Evolutionary conservation across 2,797 vertebrate genomes (phyloP).

Genomic region (Fringilla coelebs): DNA sequence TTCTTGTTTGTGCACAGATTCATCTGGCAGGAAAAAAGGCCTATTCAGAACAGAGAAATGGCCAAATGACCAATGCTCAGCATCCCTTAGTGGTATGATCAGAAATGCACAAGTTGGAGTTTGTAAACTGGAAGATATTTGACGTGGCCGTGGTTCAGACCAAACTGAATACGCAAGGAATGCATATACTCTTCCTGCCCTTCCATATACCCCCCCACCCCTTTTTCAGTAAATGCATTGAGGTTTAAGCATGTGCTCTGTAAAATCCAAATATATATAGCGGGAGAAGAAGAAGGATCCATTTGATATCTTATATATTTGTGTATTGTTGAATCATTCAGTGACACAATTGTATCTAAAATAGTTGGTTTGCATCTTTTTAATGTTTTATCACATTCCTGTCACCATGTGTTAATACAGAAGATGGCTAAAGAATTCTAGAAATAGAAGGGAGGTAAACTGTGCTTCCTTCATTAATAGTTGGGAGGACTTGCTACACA

Average conservation of each 20-base stretch:
- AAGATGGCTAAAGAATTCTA: not conserved
- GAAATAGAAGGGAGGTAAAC: not conserved
- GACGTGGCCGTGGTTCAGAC: not conserved
- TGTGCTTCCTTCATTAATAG: not conserved
- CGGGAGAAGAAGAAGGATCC: not conserved
- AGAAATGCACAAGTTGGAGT: not conserved
- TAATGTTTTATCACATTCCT: not conserved
- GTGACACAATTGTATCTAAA: not conserved
- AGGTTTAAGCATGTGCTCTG: not conserved
- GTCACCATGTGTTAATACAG: not conserved
- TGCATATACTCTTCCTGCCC: not conserved
- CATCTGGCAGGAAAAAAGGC: not conserved
- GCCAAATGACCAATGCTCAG: not conserved
- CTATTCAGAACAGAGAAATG: not conserved
- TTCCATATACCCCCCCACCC: not conserved
- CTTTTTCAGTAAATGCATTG: not conserved
- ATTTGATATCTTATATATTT: not conserved
- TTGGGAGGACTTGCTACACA: not conserved
- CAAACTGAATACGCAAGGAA: not conserved
- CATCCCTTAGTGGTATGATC: not conserved
- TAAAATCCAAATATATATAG: not conserved
- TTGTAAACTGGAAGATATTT: not conserved
- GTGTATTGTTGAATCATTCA: not conserved
- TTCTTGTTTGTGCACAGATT: not conserved
- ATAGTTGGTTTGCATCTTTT: not conserved